Conservation (phyloP, 2,888 invertebrate genomes). For the Tinea semifulvella region DNA sequence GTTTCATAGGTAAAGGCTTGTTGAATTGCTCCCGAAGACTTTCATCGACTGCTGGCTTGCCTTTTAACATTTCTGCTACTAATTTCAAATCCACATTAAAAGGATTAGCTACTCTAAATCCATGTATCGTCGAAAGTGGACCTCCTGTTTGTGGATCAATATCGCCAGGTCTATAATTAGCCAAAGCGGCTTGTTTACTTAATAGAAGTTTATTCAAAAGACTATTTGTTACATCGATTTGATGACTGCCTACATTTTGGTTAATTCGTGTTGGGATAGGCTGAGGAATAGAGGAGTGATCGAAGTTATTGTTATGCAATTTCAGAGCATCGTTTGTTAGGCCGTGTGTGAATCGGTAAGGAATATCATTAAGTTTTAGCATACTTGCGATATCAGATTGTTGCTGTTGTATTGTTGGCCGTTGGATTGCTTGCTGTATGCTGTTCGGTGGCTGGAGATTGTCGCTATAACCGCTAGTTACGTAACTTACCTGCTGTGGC, state of each 20-base stretch:
- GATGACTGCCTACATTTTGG: conserved; percentile 54
- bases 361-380: conserved; percentile 50
- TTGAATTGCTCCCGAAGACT: conserved; percentile 38
- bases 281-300: conserved; percentile 39
- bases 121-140: conserved; percentile 50
- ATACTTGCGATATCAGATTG: conserved; percentile 36
- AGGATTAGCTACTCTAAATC: conserved; percentile 60
- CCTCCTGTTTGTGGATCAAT: conserved; percentile 35
- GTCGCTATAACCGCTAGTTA: conserved; percentile 31
- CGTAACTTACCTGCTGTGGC: conserved; percentile 31
- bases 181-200: conserved; percentile 35
- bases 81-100: conserved; percentile 59
- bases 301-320: conserved; percentile 39
- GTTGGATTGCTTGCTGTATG: conserved; percentile 31
- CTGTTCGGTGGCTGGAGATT: conserved; percentile 35
- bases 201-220: conserved; percentile 42
- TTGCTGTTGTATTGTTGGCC: conserved; percentile 30
- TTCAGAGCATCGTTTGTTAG: conserved; percentile 34
- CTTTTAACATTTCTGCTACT: conserved; percentile 56
- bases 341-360: conserved; percentile 43
- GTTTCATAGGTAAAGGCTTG: conserved; percentile 39
- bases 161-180: conserved; percentile 37
- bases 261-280: conserved; percentile 45
- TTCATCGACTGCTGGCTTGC: conserved; percentile 44
- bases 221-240: conserved; percentile 45